Evolutionary conservation across 2,797 vertebrate genomes (phyloP).

Genomic region (Acanthis flammea): DNA sequence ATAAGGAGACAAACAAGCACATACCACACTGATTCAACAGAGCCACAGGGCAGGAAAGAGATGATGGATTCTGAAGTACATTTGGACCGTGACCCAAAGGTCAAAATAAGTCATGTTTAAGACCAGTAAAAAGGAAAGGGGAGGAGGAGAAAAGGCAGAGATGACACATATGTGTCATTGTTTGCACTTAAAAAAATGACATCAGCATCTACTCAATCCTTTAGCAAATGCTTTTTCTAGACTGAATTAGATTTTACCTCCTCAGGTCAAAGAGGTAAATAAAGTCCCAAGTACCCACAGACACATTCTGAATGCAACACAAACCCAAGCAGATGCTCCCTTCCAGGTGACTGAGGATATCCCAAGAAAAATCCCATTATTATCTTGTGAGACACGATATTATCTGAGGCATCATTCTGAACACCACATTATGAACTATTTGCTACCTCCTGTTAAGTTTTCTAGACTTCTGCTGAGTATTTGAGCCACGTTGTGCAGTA

Average conservation of each 20-base stretch:
- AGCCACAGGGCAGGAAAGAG: background rate
- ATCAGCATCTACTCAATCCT: background rate
- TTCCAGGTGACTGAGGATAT: background rate
- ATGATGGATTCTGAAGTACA: background rate
- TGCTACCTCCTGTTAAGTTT: background rate
- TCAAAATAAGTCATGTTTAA: background rate
- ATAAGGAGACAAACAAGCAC: background rate
- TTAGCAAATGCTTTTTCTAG: background rate
- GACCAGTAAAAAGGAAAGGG: background rate
- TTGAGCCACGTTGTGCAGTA: background rate
- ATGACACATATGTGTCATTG: background rate
- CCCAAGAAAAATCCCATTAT: background rate
- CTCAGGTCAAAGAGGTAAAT: background rate
- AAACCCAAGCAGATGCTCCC: background rate
- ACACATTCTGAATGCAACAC: background rate
- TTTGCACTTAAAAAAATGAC: background rate
- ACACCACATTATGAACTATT: background rate
- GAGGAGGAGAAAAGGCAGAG: background rate
- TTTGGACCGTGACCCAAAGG: background rate
- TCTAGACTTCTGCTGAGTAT: background rate
- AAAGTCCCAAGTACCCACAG: background rate
- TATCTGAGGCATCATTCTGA: background rate
- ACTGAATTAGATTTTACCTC: background rate
- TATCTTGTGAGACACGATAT: background rate
- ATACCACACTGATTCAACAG: background rate